Evolutionary conservation across 2,797 vertebrate genomes (phyloP).

Genomic region (Halcyon chelicuti): DNA sequence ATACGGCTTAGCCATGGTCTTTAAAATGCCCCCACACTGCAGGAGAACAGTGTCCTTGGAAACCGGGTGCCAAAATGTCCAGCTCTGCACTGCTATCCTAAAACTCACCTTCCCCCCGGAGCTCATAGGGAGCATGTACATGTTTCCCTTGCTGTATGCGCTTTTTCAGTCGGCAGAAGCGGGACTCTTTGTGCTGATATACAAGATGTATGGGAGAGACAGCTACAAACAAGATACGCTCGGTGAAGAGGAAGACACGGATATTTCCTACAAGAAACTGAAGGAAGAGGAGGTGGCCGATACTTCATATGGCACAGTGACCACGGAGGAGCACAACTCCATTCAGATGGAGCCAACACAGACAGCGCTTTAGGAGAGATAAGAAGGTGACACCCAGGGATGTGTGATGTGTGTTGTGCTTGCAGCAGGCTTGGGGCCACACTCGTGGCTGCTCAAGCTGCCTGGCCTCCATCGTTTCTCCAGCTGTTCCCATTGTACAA

Average conservation of each 20-base stretch:
- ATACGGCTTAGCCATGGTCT: constrained; percentile 90
- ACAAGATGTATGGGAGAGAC: constrained; percentile 88
- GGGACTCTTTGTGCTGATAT: constrained; percentile 90
- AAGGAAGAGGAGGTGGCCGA: constrained; percentile 89
- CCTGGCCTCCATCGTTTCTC: neutral
- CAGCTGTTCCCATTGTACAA: constrained; percentile 18
- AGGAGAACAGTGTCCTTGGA: constrained; percentile 92
- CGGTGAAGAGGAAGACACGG: constrained; percentile 84
- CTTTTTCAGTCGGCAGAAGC: constrained; percentile 96
- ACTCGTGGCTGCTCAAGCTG: neutral
- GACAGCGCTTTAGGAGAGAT: constrained; percentile 53
- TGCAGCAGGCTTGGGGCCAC: neutral
- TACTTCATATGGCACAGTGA: constrained; percentile 89
- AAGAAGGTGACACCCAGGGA: neutral
- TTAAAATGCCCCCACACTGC: constrained; percentile 89
- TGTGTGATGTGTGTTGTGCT: neutral
- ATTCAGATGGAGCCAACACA: constrained; percentile 83
- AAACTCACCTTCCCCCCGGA: constrained; percentile 94
- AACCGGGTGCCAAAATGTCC: constrained; percentile 97
- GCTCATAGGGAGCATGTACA: constrained; percentile 94
- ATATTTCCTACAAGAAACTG: constrained; percentile 91
- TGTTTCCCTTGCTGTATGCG: constrained; percentile 96
- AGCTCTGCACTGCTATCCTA: constrained; percentile 96
- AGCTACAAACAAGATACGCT: constrained; percentile 85
- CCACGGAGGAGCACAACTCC: constrained; percentile 79